phyloP scores from a whole-genome alignment of 2,113 vertebrate genomes.

The Ivindomyrus marchei region DNA sequence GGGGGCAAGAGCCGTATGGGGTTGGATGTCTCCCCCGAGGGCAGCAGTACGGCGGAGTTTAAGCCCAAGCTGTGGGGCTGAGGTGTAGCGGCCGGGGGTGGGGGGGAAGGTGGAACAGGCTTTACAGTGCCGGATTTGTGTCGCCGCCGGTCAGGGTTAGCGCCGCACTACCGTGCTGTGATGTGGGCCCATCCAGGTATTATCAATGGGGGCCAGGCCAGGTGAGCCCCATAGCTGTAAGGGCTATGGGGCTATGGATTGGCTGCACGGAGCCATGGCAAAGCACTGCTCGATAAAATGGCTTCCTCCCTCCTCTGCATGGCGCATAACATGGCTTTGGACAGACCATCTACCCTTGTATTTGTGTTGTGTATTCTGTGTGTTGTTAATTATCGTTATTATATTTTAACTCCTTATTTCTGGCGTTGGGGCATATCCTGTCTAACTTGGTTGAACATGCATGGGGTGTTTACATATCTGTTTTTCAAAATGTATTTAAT shows the following conservation, averaged over 20 bases:
- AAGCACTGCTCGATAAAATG: neutral
- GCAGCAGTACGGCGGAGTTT: conserved; percentile 16
- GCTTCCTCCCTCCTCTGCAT: conserved; percentile 2
- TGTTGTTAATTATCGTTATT: neutral
- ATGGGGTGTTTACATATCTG: conserved; percentile 24
- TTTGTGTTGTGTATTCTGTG: conserved; percentile 4
- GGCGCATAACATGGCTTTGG: neutral
- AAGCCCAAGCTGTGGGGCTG: conserved; percentile 25
- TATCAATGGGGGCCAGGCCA: conserved; percentile 44
- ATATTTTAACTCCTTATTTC: neutral
- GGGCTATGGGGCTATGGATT: conserved; percentile 24
- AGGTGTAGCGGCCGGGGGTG: conserved; percentile 27
- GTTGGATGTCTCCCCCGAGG: conserved; percentile 1
- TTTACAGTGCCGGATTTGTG: conserved; percentile 49
- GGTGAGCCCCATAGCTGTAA: conserved; percentile 50
- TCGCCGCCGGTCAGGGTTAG: conserved; percentile 45
- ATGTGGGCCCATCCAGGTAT: conserved; percentile 47
- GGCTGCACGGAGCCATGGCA: conserved; percentile 15
- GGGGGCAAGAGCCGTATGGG: neutral
- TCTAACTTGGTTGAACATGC: conserved; percentile 21
- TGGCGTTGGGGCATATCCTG: neutral
- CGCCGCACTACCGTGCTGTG: conserved; percentile 51
- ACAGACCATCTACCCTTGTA: neutral
- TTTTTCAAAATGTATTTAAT: neutral
- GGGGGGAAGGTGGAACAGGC: neutral